Evolutionary conservation across 2,888 invertebrate species (phyloP).

Genomic region (Cheilosia vernalis): DNA sequence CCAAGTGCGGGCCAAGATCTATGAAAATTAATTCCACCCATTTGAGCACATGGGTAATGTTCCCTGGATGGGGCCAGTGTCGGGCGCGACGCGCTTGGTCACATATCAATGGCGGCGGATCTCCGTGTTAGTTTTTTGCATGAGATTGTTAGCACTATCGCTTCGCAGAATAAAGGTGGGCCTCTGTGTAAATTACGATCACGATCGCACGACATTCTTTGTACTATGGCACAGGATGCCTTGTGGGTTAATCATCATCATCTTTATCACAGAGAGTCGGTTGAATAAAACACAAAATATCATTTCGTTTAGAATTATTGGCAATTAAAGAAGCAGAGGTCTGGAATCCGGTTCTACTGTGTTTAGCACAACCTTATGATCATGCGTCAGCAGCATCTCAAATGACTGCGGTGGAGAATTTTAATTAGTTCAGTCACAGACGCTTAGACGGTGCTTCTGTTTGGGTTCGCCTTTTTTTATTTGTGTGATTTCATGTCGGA

Average conservation of each 20-base stretch:
- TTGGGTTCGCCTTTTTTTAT: neutral
- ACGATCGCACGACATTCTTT: conserved; percentile 71
- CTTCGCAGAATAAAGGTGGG: conserved; percentile 60
- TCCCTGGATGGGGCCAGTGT: neutral
- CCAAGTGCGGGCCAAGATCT: conserved; percentile 68
- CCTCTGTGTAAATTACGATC: conserved; percentile 66
- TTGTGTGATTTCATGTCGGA: too few species aligned
- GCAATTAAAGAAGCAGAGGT: conserved; percentile 57
- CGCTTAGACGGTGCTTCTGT: neutral
- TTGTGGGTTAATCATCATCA: conserved; percentile 53
- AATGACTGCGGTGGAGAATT: conserved; percentile 46
- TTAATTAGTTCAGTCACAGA: conserved; percentile 52
- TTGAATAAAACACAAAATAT: conserved; percentile 50
- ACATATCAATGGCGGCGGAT: conserved; percentile 50
- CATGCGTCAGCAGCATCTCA: conserved; percentile 44
- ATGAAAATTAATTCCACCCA: conserved; percentile 74
- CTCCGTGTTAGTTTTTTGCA: conserved; percentile 68
- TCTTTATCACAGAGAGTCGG: conserved; percentile 11
- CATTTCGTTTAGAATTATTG: conserved; percentile 61
- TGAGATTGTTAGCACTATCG: conserved; percentile 67
- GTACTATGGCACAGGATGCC: conserved; percentile 29
- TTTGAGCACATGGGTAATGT: conserved; percentile 36
- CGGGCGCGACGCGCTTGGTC: conserved; percentile 3
- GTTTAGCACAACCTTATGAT: conserved; percentile 27
- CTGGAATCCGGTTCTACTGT: conserved; percentile 34